Conservation (phyloP, 2,113 vertebrate species). For the Pteropus alecto region DNA sequence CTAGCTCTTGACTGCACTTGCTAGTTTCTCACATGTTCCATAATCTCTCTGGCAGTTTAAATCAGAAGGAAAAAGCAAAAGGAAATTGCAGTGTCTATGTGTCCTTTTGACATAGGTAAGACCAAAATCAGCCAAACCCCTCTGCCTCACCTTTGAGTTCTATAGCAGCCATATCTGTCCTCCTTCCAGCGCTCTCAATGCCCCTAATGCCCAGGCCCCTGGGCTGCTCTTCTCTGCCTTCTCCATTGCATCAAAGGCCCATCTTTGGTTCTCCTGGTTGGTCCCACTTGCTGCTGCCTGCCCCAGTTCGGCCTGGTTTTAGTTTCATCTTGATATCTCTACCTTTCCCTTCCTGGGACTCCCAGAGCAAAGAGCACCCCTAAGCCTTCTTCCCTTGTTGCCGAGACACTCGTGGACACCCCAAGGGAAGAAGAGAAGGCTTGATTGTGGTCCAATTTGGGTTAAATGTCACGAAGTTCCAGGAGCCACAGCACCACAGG, state of each 20-base stretch:
- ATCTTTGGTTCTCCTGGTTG: not conserved
- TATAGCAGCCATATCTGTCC: not conserved
- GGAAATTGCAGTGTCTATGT: not conserved
- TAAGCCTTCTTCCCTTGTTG: not conserved
- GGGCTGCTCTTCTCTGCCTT: not conserved
- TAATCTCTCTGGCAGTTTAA: not conserved
- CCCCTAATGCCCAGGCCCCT: not conserved
- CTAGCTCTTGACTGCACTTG: not conserved
- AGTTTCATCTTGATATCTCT: not conserved
- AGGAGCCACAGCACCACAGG: not conserved
- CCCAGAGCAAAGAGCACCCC: not conserved
- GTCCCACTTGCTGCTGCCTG: not conserved
- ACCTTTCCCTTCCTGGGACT: not conserved
- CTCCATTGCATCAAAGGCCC: not conserved
- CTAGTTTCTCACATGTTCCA: not conserved
- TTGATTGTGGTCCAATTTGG: not conserved
- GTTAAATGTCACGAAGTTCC: not conserved
- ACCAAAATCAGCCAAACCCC: not conserved
- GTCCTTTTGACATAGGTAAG: not conserved
- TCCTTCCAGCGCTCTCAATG: not conserved
- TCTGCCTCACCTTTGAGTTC: not conserved
- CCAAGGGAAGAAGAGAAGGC: not conserved
- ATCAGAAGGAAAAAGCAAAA: not conserved
- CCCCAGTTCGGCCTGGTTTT: not conserved
- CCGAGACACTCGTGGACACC: not conserved